A percentile compares a stretch with the other conserved stretches of the same genome.
These are phyloP conservation scores for Menura novaehollandiae DNA, from an alignment of 2,113 vertebrate genomes.

Conservation along the genomic window DNA sequence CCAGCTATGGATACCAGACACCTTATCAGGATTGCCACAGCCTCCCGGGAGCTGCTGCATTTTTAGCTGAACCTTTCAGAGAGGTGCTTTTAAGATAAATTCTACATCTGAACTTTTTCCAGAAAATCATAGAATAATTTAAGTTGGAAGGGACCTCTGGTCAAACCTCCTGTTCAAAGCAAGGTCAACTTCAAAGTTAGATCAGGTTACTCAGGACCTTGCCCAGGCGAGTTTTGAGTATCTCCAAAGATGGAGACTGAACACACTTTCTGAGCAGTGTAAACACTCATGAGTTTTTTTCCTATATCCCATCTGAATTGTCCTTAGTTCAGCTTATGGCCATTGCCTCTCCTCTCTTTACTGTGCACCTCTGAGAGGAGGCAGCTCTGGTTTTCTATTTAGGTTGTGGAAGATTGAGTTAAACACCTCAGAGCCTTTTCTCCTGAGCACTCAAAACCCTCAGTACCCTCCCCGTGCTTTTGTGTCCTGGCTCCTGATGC, in stretches of 20 bases:
- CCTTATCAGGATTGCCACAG: background rate
- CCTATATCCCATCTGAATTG: background rate
- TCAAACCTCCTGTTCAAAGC: background rate
- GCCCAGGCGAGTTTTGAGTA: background rate
- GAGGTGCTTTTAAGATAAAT: background rate
- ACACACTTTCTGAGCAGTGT: background rate
- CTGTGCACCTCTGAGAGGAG: background rate
- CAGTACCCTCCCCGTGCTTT: background rate
- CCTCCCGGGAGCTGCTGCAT: background rate
- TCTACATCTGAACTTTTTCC: background rate
- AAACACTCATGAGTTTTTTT: background rate
- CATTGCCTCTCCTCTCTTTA: background rate
- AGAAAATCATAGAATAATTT: background rate
- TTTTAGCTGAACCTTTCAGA: background rate
- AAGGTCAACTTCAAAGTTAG: background rate
- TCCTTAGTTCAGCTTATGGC: background rate
- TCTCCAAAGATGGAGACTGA: background rate
- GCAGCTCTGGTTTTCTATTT: background rate
- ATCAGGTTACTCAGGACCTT: background rate
- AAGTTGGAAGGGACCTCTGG: background rate
- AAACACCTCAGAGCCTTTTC: background rate
- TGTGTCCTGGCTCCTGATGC: accelerated
- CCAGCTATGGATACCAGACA: background rate
- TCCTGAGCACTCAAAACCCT: background rate
- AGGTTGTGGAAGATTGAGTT: background rate